These are phyloP conservation scores for Furcifer pardalis DNA, from an alignment of 2,797 vertebrate genomes.

Conservation along the genomic window DNA sequence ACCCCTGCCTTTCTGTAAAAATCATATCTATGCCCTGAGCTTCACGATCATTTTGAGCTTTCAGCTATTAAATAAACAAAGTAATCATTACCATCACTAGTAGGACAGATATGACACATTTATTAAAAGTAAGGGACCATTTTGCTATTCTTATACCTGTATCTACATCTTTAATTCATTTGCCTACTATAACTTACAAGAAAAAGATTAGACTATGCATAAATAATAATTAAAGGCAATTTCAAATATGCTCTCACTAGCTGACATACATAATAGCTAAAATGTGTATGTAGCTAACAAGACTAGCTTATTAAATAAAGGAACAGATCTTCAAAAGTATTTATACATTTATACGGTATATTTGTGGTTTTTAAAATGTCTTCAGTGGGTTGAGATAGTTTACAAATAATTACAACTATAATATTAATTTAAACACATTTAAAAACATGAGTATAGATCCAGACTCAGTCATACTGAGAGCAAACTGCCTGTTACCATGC, in stretches of 20 bases:
- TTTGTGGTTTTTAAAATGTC: not conserved
- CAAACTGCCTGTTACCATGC: not conserved
- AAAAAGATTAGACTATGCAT: not conserved
- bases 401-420: not conserved
- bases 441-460: not conserved
- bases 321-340: not conserved
- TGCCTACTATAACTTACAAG: not conserved
- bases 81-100: not conserved
- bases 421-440: not conserved
- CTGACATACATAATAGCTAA: not conserved
- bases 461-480: not conserved
- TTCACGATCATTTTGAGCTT: constrained; percentile 90
- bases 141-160: not conserved
- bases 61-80: constrained; percentile 79
- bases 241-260: not conserved
- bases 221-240: not conserved
- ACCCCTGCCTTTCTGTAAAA: constrained; percentile 93
- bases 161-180: not conserved
- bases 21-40: constrained; percentile 89
- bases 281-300: not conserved
- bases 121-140: not conserved
- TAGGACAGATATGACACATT: not conserved
- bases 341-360: not conserved
- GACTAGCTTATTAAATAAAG: not conserved
- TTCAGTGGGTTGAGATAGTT: not conserved